Base-by-base conservation (phyloP, 1,140 invertebrate genomes). In the Drosophila parvula region DNA sequence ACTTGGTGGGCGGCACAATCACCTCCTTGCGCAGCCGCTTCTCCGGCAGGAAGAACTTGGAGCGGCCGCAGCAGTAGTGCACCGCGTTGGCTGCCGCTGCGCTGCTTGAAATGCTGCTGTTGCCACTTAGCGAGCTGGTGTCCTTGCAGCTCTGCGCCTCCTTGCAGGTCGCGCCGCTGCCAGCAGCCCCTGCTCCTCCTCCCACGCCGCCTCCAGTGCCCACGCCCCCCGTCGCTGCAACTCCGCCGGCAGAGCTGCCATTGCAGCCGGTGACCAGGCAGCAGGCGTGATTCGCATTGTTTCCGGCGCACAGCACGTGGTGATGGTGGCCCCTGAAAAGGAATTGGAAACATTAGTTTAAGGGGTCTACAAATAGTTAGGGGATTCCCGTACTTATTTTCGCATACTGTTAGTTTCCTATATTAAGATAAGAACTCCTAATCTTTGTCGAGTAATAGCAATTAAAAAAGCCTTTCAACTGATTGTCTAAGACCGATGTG, bases 1-100 rank as follows among this genome's bases (percentile, higher is more conserved):
- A 99, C 92, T 98, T 98, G 4, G 97, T 98, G 0, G 98, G 97
- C 36, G 97, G 95, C 70, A 97, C 95, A 48, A 94, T 93, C 64
- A 94, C 94, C 70, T 96, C 96, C 79, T 96, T 96, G 74, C 95
- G 95, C 43, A 96, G 93, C 55, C 95, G 93, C 79, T 96, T 96
- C 74, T 95, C 94, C 14, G 94, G 93, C 60, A 94, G 90, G 79
- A 94, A 94, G 91, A 94, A 94, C 77, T 94, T 94, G 1, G 94
- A 93, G 8, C 91, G 79, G 0, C 84, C 74, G 64, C 90, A 91
- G 41, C 90, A 91, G 59, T 83, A 91, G 30, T 91, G 90, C 30
- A 90, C 74, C 0, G 90, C 60, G n/a, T 79, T 81, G 4, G 75
- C 74, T 10, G 76, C 84, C 14, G 75, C 75, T 9, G 62, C 70